Base-by-base conservation (phyloP, 2,888 invertebrate genomes). In the Leucoma salicis region DNA sequence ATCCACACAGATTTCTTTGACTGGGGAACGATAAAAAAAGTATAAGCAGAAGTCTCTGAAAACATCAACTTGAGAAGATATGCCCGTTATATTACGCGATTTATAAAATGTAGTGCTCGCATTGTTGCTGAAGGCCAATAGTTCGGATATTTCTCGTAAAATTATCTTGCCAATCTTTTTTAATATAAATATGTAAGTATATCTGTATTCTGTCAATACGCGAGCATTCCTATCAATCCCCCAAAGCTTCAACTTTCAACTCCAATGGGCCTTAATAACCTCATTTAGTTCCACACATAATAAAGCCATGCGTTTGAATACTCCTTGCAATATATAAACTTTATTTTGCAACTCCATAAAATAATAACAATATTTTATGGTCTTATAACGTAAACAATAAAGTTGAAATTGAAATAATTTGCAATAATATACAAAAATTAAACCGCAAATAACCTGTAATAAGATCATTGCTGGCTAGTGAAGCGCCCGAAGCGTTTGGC, bases 281-380 rank as follows among this genome's bases (percentile, higher is more conserved):
- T 73, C 73, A 78, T 79, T 80, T 77, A 65, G 70, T 72, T 73
- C 76, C 77, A 74, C 81, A 81, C 80, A 68, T 83, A 75, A 82
- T 83, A 81, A 79, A 81, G 72, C 71, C 74, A 77, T 76, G 66
- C 67, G 53, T 70, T 61, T 63, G 66, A 67, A 64, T 67, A 66
- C 67, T 65, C 55, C 53, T 50, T 33, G 18, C 51, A 56, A 57
- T 38, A 35, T 16, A 53, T 69, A 42, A 67, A 53, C 42, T 43
- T 65, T 50, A 42, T 24, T 53, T 57, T 60, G 11, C 61, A n/a
- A 11, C 28, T 29, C 7, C 14, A 21, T 1, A 18, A 56, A 54
- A 42, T 44, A 38, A 6, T 1, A 3, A 8, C 3, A 24, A 49
- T 18, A 63, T 53, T 42, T n/a, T 14, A 34, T 42, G 58, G 63